phyloP scores from a whole-genome alignment of 2,797 vertebrate species.

The Lagocephalus sceleratus region DNA sequence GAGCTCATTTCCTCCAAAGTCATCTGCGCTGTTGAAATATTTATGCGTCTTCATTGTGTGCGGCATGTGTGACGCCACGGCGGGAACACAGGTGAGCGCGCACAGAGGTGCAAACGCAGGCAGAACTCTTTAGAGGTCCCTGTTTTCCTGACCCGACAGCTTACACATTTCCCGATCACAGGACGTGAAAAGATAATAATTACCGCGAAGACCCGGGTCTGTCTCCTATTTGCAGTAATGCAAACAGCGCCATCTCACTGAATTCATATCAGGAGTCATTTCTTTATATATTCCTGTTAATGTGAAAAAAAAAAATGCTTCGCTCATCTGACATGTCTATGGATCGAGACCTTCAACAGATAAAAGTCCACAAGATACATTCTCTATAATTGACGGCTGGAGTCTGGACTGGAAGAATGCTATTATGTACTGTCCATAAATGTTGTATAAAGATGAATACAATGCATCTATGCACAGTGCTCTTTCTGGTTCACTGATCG shows the following conservation, averaged over 20 bases:
- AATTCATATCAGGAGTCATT: no score
- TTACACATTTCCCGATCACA: slow-evolving; percentile 40
- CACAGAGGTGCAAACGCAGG: slow-evolving; percentile 10
- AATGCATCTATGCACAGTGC: slow-evolving; percentile 21
- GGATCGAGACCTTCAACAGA: background rate
- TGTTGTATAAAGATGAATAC: slow-evolving; percentile 2
- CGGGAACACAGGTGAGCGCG: slow-evolving; percentile 5
- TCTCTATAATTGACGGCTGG: slow-evolving; percentile 8
- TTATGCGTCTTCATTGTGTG: background rate
- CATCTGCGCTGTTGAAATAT: background rate
- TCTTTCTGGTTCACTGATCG: slow-evolving; percentile 33
- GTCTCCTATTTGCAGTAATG: no score
- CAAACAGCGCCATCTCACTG: no score
- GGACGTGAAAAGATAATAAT: slow-evolving; percentile 8
- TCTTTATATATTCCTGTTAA: no score
- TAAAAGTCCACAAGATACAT: background rate
- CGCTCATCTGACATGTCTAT: no score
- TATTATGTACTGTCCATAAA: background rate
- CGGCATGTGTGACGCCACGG: slow-evolving; percentile 3
- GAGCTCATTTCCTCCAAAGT: slow-evolving; percentile 30
- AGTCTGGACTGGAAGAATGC: slow-evolving; percentile 2
- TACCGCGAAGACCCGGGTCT: background rate
- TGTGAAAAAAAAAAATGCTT: no score
- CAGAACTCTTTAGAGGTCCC: slow-evolving; percentile 5
- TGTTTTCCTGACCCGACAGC: slow-evolving; percentile 38